phyloP scores from a whole-genome alignment of 2,888 invertebrate genomes.

The Druceiella hillmani region DNA sequence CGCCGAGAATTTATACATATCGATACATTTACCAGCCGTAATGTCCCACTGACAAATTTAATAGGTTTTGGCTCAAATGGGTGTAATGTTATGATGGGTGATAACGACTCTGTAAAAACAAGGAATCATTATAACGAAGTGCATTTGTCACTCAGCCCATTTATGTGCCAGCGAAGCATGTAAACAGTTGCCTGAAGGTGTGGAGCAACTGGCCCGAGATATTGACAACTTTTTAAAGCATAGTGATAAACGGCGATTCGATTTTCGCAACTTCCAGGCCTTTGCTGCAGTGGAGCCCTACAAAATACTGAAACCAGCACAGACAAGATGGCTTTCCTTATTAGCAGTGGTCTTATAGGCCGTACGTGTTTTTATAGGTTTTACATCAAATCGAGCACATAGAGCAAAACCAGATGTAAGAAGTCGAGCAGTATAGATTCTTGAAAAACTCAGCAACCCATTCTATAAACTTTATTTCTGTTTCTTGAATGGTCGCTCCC shows the following conservation, averaged over 20 bases:
- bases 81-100: constrained; percentile 28
- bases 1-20: constrained; percentile 13
- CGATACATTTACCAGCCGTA: constrained; percentile 5
- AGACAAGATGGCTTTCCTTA: constrained; percentile 15
- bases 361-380: constrained; percentile 16
- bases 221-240: constrained; percentile 27
- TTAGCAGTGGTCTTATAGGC: constrained; percentile 11
- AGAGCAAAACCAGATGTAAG: no score
- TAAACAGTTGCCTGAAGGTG: constrained; percentile 26
- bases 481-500: constrained; percentile 16
- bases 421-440: constrained; percentile 14
- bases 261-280: constrained; percentile 20
- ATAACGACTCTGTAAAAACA: constrained; percentile 25
- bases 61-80: constrained; percentile 31
- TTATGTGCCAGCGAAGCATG: constrained; percentile 28
- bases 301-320: no score
- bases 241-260: constrained; percentile 20
- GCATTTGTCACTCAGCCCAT: constrained; percentile 30
- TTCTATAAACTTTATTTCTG: constrained; percentile 17
- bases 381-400: constrained; percentile 14
- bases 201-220: constrained; percentile 28
- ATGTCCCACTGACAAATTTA: constrained; percentile 24
- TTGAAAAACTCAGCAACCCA: constrained; percentile 15
- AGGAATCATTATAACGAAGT: constrained; percentile 27
- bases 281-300: constrained; percentile 11